Percentiles rank a stretch among this genome's conserved stretches.
phyloP scores from a whole-genome alignment of 2,797 vertebrate species.

The Steatocranus sp. region DNA sequence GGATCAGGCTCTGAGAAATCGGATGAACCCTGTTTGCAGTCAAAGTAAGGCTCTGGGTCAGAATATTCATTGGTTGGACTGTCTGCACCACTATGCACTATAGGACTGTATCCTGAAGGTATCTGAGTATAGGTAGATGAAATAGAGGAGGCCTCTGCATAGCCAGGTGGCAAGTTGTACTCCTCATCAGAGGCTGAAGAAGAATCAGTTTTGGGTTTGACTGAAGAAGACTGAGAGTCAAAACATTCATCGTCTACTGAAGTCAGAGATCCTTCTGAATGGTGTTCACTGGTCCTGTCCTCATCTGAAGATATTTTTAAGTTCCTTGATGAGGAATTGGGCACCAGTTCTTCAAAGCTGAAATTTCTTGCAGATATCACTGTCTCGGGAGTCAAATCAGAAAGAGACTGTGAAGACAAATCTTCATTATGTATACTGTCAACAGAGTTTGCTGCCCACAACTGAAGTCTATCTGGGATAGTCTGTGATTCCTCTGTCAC shows the following conservation, averaged over 20 bases:
- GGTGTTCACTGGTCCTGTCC: neutral
- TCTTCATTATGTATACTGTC: slow-evolving; percentile 27
- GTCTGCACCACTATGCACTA: neutral
- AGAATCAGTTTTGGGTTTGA: slow-evolving; percentile 14
- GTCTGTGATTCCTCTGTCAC: slow-evolving; percentile 7
- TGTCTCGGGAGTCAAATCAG: slow-evolving; percentile 55
- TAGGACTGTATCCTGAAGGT: slow-evolving; percentile 4
- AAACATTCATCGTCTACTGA: slow-evolving; percentile 2
- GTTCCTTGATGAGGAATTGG: neutral
- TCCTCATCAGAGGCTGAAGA: slow-evolving; percentile 50
- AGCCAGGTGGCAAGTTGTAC: slow-evolving; percentile 12
- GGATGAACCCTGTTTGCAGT: slow-evolving; percentile 64
- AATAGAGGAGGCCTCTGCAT: slow-evolving; percentile 1
- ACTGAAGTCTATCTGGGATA: slow-evolving; percentile 7
- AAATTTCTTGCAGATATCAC: slow-evolving; percentile 44
- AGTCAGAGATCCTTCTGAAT: slow-evolving; percentile 29
- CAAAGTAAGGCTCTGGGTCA: slow-evolving; percentile 67
- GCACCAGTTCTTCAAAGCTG: slow-evolving; percentile 54
- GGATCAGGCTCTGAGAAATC: slow-evolving; percentile 64
- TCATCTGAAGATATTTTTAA: slow-evolving; percentile 17
- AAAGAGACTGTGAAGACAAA: slow-evolving; percentile 29
- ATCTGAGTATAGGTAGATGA: neutral
- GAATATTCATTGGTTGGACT: slow-evolving; percentile 45
- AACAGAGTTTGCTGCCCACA: neutral
- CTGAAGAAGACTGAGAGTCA: neutral